phyloP scores from a whole-genome alignment of 2,797 vertebrate genomes.

The Tolypeutes matacus region DNA sequence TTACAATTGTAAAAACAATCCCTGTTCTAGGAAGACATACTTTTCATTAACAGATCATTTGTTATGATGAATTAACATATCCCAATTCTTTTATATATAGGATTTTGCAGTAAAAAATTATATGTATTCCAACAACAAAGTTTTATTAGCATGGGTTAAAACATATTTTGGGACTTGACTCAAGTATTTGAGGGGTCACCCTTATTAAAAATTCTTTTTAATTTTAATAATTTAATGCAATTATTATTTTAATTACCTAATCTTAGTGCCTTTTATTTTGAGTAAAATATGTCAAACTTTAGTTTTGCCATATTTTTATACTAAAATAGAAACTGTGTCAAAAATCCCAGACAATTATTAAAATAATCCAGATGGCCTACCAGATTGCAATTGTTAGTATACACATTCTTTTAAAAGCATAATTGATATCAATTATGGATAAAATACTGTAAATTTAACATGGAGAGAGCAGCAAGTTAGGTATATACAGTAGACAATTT shows the following conservation, averaged over 20 bases:
- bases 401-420: constrained; percentile 56
- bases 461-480: neutral
- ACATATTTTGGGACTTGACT: constrained; percentile 41
- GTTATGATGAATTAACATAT: constrained; percentile 68
- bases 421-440: constrained; percentile 24
- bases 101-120: constrained; percentile 68
- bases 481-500: neutral
- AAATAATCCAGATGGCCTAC: constrained; percentile 53
- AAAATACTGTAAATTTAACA: constrained; percentile 25
- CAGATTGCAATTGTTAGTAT: constrained; percentile 40
- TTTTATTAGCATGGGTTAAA: constrained; percentile 15
- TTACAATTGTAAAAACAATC: constrained; percentile 34
- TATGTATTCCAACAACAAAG: constrained; percentile 49
- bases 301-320: constrained; percentile 35
- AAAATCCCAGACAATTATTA: constrained; percentile 49
- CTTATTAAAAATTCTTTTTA: constrained; percentile 53
- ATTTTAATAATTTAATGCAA: too few relatives aligned
- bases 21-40: constrained; percentile 41
- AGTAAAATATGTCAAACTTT: constrained; percentile 60
- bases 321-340: constrained; percentile 9
- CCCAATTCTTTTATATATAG: constrained; percentile 26
- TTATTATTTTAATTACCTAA: constrained; percentile 48
- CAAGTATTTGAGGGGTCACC: constrained; percentile 25
- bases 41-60: constrained; percentile 72
- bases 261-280: constrained; percentile 57